Conservation (phyloP, 2,888 invertebrate genomes). For the Spilosoma lubricipeda region DNA sequence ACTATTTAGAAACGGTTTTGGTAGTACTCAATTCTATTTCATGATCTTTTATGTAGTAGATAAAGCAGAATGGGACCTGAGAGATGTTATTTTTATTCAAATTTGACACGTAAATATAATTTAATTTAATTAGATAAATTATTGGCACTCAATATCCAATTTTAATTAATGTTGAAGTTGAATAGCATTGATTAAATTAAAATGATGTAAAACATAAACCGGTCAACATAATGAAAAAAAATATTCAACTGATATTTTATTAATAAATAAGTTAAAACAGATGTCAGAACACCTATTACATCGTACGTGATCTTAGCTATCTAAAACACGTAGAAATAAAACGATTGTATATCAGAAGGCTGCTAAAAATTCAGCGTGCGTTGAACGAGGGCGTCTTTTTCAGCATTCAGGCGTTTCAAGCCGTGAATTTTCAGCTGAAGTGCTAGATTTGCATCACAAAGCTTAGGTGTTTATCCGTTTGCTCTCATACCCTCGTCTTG, state of each 20-base stretch:
- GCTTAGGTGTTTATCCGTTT: slow-evolving; percentile 46
- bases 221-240: not conserved
- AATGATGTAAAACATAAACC: not conserved
- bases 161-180: too few species aligned
- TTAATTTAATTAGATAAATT: too few species aligned
- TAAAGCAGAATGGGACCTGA: too few species aligned
- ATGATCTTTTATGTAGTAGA: too few species aligned
- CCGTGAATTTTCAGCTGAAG: slow-evolving; percentile 58
- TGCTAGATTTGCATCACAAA: slow-evolving; percentile 61
- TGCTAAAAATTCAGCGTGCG: slow-evolving; percentile 54
- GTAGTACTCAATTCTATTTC: too few species aligned
- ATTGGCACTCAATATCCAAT: too few species aligned
- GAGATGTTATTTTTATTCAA: too few species aligned
- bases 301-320: slow-evolving; percentile 40
- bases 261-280: not conserved
- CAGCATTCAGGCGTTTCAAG: slow-evolving; percentile 50
- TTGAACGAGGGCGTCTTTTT: slow-evolving; percentile 56
- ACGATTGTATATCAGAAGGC: slow-evolving; percentile 25
- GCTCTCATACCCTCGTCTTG: slow-evolving; percentile 25
- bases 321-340: slow-evolving; percentile 47
- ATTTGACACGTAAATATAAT: too few species aligned
- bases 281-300: slow-evolving; percentile 31
- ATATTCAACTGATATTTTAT: not conserved
- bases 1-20: not conserved
- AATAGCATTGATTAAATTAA: not conserved